A percentile compares a stretch with the other conserved stretches of the same genome.
Conservation (phyloP, 2,113 vertebrate genomes). For the Calidris pygmaea region DNA sequence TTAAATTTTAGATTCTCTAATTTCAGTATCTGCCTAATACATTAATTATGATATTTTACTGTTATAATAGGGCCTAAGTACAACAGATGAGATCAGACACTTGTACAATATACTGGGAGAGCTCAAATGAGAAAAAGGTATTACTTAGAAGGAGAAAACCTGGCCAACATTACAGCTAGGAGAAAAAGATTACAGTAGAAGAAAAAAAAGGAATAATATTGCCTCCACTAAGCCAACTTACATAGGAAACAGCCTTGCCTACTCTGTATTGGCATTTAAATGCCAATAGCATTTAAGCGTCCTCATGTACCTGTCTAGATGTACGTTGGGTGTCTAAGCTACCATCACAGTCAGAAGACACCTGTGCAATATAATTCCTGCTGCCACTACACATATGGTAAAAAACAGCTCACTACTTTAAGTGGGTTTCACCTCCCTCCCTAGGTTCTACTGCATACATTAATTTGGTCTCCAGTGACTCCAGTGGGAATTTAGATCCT, state of each 20-base stretch:
- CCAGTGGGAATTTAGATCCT: background rate
- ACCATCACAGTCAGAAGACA: background rate
- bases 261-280: background rate
- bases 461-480: background rate
- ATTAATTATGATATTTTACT: background rate
- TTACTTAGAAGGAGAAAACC: background rate
- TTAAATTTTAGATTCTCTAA: background rate
- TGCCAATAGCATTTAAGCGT: background rate
- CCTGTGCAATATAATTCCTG: background rate
- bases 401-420: background rate
- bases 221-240: background rate
- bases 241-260: background rate
- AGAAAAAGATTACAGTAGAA: background rate
- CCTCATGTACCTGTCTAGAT: background rate
- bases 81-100: background rate
- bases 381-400: fast-evolving
- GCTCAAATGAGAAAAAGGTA: background rate
- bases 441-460: background rate
- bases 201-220: background rate
- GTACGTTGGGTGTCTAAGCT: background rate
- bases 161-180: background rate
- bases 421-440: background rate
- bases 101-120: background rate
- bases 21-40: background rate
- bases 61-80: background rate